These are phyloP conservation scores for Erpetoichthys calabaricus DNA, from an alignment of 2,797 vertebrate genomes.

Conservation along the genomic window DNA sequence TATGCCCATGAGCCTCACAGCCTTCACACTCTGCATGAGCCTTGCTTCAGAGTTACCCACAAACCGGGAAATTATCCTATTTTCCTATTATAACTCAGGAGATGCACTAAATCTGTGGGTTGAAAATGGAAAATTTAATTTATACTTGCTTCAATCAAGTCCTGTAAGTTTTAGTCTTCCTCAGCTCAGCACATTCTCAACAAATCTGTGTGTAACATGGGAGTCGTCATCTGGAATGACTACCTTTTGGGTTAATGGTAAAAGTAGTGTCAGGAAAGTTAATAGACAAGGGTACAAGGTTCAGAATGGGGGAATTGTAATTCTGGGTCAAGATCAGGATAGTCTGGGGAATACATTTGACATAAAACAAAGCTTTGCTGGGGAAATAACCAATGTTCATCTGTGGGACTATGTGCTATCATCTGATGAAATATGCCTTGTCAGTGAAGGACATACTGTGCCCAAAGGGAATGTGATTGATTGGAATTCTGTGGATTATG, in stretches of 20 bases:
- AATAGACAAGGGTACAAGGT: constrained; percentile 14
- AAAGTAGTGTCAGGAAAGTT: constrained; percentile 12
- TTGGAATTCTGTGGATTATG: no score
- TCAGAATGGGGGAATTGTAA: rapidly evolving
- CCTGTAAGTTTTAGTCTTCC: background rate
- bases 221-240: constrained; percentile 10
- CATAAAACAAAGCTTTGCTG: background rate
- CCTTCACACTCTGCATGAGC: no score
- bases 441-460: no score
- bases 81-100: no score
- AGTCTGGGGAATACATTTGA: background rate
- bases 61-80: no score
- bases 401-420: constrained; percentile 12
- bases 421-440: no score
- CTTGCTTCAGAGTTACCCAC: no score
- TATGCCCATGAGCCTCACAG: no score
- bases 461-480: no score
- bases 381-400: constrained; percentile 15
- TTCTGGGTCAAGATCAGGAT: constrained; percentile 24
- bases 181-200: background rate
- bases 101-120: constrained; percentile 9
- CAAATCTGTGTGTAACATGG: background rate
- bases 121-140: no score
- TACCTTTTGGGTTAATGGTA: constrained; percentile 14
- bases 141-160: background rate